Percentiles rank a stretch among this genome's conserved stretches.
These are phyloP conservation scores for Serilophus lunatus DNA, from an alignment of 2,113 vertebrate species.

Conservation along the genomic window DNA sequence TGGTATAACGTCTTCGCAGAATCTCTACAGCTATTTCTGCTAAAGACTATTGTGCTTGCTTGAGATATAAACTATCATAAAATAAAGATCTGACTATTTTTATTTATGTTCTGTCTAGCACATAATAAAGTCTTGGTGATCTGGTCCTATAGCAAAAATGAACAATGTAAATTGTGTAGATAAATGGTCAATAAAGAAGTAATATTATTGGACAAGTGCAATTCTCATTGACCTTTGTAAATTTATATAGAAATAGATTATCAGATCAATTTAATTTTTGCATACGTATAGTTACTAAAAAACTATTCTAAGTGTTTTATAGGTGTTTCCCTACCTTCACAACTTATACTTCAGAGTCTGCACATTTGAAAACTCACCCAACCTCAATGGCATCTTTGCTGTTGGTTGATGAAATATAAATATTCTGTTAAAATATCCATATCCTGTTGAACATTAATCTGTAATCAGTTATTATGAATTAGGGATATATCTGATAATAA, in stretches of 20 bases:
- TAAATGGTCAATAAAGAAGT: neutral
- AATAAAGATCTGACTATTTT: neutral
- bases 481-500: neutral
- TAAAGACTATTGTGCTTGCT: neutral
- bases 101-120: neutral
- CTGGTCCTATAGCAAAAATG: neutral
- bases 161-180: neutral
- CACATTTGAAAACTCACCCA: neutral
- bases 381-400: neutral
- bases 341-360: neutral
- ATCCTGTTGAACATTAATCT: neutral
- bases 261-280: neutral
- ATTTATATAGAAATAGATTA: neutral
- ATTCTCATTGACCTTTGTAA: neutral
- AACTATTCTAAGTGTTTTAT: neutral
- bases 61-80: neutral
- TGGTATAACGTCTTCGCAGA: slow-evolving; percentile 17
- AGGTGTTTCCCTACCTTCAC: neutral
- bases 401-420: neutral
- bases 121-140: neutral
- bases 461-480: neutral
- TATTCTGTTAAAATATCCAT: neutral
- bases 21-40: slow-evolving; percentile 4
- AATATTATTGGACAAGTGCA: neutral
- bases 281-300: neutral